Percentiles rank a stretch among this genome's conserved stretches.
These are phyloP conservation scores for Pachyuromys duprasi DNA, from an alignment of 2,797 vertebrate genomes.

Conservation along the genomic window DNA sequence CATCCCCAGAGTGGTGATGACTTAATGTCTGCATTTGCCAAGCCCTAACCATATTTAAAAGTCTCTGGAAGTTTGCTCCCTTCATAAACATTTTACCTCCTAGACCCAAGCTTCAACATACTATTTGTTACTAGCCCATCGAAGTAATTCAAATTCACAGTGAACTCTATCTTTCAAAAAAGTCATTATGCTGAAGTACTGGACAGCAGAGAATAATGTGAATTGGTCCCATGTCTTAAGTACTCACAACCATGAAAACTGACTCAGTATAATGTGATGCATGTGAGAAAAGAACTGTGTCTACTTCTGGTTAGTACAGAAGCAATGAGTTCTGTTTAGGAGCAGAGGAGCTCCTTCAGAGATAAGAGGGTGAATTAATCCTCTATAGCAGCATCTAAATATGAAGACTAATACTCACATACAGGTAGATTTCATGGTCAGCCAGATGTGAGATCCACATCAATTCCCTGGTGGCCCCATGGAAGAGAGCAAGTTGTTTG, in stretches of 20 bases:
- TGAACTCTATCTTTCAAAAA: background rate
- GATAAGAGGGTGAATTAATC: background rate
- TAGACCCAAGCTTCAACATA: background rate
- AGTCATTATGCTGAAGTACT: background rate
- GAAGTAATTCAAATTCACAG: conserved; percentile 39
- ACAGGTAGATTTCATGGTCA: background rate
- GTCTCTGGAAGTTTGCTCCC: background rate
- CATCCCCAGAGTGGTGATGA: conserved; percentile 13
- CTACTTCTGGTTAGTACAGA: background rate
- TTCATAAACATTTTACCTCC: conserved; percentile 3
- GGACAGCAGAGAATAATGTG: background rate
- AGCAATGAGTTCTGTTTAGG: background rate
- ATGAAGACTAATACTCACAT: background rate
- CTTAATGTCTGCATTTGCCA: conserved; percentile 57
- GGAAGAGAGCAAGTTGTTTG: background rate
- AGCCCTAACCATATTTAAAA: conserved; percentile 52
- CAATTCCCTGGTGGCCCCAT: background rate
- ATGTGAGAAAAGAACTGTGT: background rate
- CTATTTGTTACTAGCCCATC: background rate
- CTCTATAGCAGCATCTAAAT: background rate
- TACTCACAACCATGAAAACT: background rate
- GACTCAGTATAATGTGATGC: background rate
- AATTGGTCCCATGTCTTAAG: background rate
- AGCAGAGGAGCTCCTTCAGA: background rate
- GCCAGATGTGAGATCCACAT: background rate